Evolutionary conservation across 2,888 invertebrate genomes (phyloP), one percentile per base, ranked within the genome.

Genomic region (Leptopilina myrica): DNA sequence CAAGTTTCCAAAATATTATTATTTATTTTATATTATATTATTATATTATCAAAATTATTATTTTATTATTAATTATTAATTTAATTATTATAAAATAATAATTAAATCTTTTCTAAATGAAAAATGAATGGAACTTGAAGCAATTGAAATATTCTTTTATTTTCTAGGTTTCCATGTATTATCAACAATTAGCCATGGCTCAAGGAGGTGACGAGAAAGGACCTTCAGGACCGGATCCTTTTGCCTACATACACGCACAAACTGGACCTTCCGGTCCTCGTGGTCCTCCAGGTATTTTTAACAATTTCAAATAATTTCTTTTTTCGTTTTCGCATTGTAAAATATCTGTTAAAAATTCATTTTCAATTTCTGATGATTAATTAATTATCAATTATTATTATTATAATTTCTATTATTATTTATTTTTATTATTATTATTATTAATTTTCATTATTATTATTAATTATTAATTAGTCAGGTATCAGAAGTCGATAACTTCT

Each of bases 121-220:
- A 33, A 33, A 33, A 0, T 2, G 33, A 33, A 33, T 33, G 2
- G 2, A 33, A 33, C 33, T 33, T 33, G 33, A 33, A 33, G 33
- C 0, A 3, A 33, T 2, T 33, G 3, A 4, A n/a, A n/a, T 59
- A 59, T 9, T 6, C 15, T 59, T 14, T 15, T n/a, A 20, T 33
- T 43, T 5, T 7, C 14, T 81, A 95, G 95, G 93, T 96, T 43
- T 94, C 95, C n/a, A 92, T 94, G 26, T 97, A 97, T 89, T 94
- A 96, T 85, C 94, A 95, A 82, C 96, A 96, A 92, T 91, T 97
- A 82, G 95, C 96, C 0, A 93, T 95, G 53, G 93, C 95, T 8
- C 94, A 95, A 87, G 94, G 94, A 1, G 95, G 95, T 78, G 93
- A 93, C 9, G 97, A 97, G 86, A 97, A 97, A 91, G 97, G 97